Evolutionary conservation across 2,797 vertebrate species (phyloP), one percentile per base, ranked within the genome.

Genomic region (Eulemur mongoz): DNA sequence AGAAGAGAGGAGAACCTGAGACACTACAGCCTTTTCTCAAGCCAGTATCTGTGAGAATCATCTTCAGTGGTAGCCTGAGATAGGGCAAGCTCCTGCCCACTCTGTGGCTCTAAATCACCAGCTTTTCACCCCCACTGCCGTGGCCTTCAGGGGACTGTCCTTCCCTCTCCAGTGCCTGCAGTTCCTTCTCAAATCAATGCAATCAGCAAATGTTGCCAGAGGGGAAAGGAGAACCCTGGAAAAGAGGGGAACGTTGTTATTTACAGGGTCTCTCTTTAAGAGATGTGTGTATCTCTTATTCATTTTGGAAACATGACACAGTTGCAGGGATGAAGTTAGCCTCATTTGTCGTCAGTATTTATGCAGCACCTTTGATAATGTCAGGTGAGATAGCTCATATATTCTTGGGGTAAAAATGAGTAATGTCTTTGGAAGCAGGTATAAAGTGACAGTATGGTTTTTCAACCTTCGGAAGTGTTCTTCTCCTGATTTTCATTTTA

Each of bases 381-480:
- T 61, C 87, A 9, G 22, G 48, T 54, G 76, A 89, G 78, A 30
- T 88, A 84, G 61, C 85, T 96, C 61, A 45, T 69, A 86, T 35
- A 48, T 91, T 73, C 35, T 86, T 30, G 12, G 48, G 45, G 10
- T 93, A 23, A 83, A 45, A 32, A 80, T 84, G 81, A 95, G 61
- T 89, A 84, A 92, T 76, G 65, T 72, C 82, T 96, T 91, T 80
- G 80, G 18, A 96, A 95, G 54, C 69, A 86, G 67, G 54, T 63
- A 76, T 88, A 89, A 96, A 63, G 65, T 52, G 82, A 78, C 67
- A 90, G 67, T 75, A 23, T 40, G 65, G 43, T 65, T 93, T 27
- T 59, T 96, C 82, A 93, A n/a, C 25, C 67, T 95, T 72, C 95
- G 27, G 22, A 97, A 76, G 22, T 82, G 48, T 89, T 96, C 70